These are phyloP conservation scores for Pseudotriccus pelzelni DNA, from an alignment of 2,797 vertebrate species.

Conservation along the genomic window DNA sequence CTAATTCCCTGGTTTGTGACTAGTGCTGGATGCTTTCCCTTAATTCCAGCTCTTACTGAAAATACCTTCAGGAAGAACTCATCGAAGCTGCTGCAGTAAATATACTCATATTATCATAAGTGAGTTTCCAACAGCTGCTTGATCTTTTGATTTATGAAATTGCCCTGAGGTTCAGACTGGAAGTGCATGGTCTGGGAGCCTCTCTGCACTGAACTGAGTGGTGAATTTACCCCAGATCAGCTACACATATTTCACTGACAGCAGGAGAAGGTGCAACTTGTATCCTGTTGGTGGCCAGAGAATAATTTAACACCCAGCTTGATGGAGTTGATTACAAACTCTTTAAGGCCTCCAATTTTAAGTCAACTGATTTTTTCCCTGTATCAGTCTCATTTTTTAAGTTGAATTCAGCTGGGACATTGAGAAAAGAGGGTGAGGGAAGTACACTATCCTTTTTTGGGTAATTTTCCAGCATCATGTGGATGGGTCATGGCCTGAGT, in stretches of 20 bases:
- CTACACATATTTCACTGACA: background rate
- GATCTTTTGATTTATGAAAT: background rate
- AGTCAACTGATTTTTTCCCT: background rate
- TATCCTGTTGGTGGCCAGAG: background rate
- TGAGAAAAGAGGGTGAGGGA: background rate
- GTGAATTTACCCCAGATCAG: background rate
- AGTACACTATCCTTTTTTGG: fast-evolving
- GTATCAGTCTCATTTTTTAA: background rate
- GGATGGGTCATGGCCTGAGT: background rate
- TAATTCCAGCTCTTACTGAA: background rate
- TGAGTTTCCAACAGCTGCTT: background rate
- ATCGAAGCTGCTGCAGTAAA: background rate
- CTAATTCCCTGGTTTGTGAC: background rate
- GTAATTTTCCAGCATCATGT: background rate
- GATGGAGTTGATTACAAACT: background rate
- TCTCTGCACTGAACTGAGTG: background rate
- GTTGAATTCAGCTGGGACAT: background rate
- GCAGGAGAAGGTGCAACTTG: background rate
- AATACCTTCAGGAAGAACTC: background rate
- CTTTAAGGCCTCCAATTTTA: background rate
- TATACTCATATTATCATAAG: background rate
- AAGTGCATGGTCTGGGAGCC: background rate
- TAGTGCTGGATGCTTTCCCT: background rate
- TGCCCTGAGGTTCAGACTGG: background rate
- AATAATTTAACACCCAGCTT: background rate